Conservation (phyloP, 2,888 invertebrate genomes). For the Scotopteryx bipunctaria region DNA sequence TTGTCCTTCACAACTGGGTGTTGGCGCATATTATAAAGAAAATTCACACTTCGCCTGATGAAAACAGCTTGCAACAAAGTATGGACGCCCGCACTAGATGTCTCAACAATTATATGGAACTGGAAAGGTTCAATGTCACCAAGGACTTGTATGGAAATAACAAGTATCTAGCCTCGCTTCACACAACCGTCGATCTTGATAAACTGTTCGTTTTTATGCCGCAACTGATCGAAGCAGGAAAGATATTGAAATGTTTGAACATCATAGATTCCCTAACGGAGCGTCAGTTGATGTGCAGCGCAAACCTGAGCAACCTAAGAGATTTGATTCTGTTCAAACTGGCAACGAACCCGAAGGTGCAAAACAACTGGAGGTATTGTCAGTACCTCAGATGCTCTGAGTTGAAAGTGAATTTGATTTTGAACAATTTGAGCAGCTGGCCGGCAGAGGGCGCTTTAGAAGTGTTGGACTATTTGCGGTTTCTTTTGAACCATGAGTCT, state of each 20-base stretch:
- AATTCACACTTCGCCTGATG: conserved; percentile 82
- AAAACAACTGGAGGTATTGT: conserved; percentile 78
- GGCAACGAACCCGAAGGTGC: conserved; percentile 76
- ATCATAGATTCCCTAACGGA: conserved; percentile 85
- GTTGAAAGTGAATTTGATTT: conserved; percentile 76
- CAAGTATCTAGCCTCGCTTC: conserved; percentile 83
- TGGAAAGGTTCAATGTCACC: conserved; percentile 79
- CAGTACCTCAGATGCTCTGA: conserved; percentile 77
- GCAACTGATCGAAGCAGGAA: conserved; percentile 67
- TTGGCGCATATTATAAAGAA: conserved; percentile 86
- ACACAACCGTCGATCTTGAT: conserved; percentile 79
- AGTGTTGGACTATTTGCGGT: conserved; percentile 77
- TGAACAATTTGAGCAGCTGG: conserved; percentile 82
- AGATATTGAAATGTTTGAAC: conserved; percentile 75
- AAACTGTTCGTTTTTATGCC: conserved; percentile 79
- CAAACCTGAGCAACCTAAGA: conserved; percentile 80
- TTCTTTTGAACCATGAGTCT: conserved; percentile 62
- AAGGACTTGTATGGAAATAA: conserved; percentile 83
- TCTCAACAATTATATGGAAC: conserved; percentile 84
- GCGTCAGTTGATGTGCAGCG: conserved; percentile 73
- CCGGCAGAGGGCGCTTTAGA: conserved; percentile 81
- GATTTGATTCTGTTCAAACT: conserved; percentile 85
- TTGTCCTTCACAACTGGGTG: conserved; percentile 87
- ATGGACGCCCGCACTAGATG: conserved; percentile 83
- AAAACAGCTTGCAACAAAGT: conserved; percentile 72